Evolutionary conservation across 2,113 vertebrate species (phyloP).

Genomic region (Mungos mungo): DNA sequence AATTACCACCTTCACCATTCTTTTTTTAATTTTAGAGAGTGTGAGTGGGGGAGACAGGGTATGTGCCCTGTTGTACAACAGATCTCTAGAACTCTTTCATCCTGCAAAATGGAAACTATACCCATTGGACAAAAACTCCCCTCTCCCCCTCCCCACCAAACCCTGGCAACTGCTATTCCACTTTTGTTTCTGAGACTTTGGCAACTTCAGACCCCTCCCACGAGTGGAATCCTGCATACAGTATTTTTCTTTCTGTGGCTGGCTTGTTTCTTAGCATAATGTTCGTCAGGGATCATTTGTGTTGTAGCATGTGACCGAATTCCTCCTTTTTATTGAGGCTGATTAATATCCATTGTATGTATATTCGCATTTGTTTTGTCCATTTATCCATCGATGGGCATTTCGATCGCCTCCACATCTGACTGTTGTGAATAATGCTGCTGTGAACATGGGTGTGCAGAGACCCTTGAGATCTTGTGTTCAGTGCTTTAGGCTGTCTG

Average conservation of each 20-base stretch:
- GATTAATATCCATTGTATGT: background rate
- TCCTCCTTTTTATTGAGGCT: background rate
- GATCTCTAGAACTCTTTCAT: background rate
- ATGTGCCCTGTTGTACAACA: background rate
- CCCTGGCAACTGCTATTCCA: background rate
- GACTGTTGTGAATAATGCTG: background rate
- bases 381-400: background rate
- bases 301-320: background rate
- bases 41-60: background rate
- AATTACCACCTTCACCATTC: background rate
- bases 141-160: too few relatives aligned
- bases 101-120: background rate
- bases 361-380: background rate
- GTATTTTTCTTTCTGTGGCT: background rate
- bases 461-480: background rate
- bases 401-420: background rate
- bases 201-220: background rate
- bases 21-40: too few relatives aligned
- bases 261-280: background rate
- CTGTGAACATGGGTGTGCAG: background rate
- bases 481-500: background rate
- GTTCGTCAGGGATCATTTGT: background rate
- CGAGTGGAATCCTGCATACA: background rate
- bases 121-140: background rate
- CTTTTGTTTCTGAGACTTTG: background rate